Percentiles rank a stretch among this genome's conserved stretches.
Evolutionary conservation across 2,113 vertebrate genomes (phyloP).

Genomic region (Microtus richardsoni): DNA sequence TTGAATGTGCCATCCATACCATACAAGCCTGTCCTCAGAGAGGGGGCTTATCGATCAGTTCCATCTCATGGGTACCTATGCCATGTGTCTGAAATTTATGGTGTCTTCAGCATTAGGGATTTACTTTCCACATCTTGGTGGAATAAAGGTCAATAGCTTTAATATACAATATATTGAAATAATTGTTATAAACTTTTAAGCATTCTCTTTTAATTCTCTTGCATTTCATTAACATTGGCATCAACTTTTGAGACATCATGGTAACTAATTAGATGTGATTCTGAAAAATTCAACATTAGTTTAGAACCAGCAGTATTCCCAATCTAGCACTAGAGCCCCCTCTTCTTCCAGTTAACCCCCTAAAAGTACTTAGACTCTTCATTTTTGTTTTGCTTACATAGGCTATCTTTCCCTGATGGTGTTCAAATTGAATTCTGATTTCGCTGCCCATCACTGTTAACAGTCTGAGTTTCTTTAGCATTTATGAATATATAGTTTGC

Average conservation of each 20-base stretch:
- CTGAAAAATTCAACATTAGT: neutral
- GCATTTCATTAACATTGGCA: neutral
- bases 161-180: neutral
- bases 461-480: neutral
- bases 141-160: neutral
- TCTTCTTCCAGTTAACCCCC: too few species aligned
- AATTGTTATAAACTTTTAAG: neutral
- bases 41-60: neutral
- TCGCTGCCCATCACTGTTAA: neutral
- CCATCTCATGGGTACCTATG: neutral
- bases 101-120: neutral
- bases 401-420: neutral
- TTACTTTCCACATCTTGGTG: neutral
- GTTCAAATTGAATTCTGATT: neutral
- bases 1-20: neutral
- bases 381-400: neutral
- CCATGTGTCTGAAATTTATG: neutral
- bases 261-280: neutral
- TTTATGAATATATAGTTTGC: neutral
- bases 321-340: neutral
- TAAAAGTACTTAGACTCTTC: neutral
- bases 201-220: neutral
- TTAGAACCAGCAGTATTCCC: neutral
- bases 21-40: too few species aligned
- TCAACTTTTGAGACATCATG: neutral